Evolutionary conservation across 53 echinoderm and acorn worm species (phyloP), one percentile per base, ranked within the genome.

Genomic region (Echinarachnius parma): DNA sequence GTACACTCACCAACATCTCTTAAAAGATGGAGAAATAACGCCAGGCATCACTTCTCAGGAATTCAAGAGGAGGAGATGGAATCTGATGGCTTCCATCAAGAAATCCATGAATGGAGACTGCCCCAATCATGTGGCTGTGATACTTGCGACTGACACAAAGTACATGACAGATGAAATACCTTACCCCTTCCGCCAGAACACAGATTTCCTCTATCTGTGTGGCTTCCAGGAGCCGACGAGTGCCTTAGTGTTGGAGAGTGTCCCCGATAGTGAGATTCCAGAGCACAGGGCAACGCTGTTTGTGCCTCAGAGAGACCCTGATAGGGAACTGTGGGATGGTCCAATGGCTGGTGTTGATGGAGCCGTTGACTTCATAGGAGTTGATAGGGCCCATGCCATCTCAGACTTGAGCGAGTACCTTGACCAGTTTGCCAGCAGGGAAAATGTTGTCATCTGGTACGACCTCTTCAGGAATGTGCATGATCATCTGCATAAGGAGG

Each of bases 161-260:
- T 92, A 77, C 64, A 98, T 98, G 98, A 84, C 98, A 0, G 92
- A 98, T 62, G 98, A 86, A 32, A 88, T 98, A 31, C 91, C 98
- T 1, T 98, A 98, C 47, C 98, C 98, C 4, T 92, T 92, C 48
- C 74, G 98, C 25, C 98, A 98, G 72, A 98, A 85, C 36, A 92
- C 87, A 24, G 80, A 86, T 53, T 98, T 98, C 54, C 65, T 98
- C 33, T 98, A 98, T 48, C 80, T 98, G 39, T 83, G 85, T 65
- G 98, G 98, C 4, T 98, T 98, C 44, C 91, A 98, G 59, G 98
- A 98, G 59, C 98, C 98, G 5, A 85, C 85, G 48, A 88, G 98
- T 81, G 88, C 82, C 48, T 62, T 98, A 29, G 80, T 98, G 2
- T 46, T 98, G 30, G 98, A 98, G 75, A 92, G 77, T 48, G 23